Evolutionary conservation across 2,113 vertebrate species (phyloP), one percentile per base, ranked within the genome.

Genomic region (Dasyprocta punctata): DNA sequence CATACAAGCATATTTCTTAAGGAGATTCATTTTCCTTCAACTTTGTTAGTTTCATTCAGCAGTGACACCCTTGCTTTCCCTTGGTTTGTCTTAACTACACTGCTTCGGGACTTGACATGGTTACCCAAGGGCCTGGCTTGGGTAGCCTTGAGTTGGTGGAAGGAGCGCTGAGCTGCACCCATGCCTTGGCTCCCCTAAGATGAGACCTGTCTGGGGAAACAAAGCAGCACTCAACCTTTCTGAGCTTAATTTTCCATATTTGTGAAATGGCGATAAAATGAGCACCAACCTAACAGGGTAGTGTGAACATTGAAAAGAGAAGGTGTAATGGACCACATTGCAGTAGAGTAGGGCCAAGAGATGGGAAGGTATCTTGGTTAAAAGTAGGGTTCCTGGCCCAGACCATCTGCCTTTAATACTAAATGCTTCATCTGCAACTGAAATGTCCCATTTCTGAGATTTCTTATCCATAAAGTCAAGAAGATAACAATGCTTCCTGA

Each of bases 311-410:
- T 19, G 26, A 71, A 81, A 24, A 41, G 28, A 20, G 36, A 36
- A 56, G 44, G 14, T 24, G 9, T 26, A 56, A 26, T 13, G 2
- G 3, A 12, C 58, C 67, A 28, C 4, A 28, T 49, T 88, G 22
- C 65, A n/a, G 47, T 19, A 5, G 0, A 5, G 11, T 30, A 16
- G 44, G 33, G 47, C 30, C 38, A 56, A 41, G n/a, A 49, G n/a
- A 38, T 22, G 22, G 28, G 2, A 24, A 26, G 9, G 14, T 36
- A 14, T n/a, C 0, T 0, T 69, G n/a, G 28, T 24, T 4, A 61
- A 56, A 24, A 47, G 65, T 13, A 12, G 17, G 12, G 41, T 36
- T 5, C 17, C 44, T 52, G 56, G 33, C 33, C 52, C 80, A 52
- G 49, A 60, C 16, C n/a, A 44, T 41, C 26, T 88, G 33, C 33